A percentile compares a stretch with the other conserved stretches of the same genome.
Conservation (phyloP, 2,888 invertebrate species). For the Acrobasis suavella region DNA sequence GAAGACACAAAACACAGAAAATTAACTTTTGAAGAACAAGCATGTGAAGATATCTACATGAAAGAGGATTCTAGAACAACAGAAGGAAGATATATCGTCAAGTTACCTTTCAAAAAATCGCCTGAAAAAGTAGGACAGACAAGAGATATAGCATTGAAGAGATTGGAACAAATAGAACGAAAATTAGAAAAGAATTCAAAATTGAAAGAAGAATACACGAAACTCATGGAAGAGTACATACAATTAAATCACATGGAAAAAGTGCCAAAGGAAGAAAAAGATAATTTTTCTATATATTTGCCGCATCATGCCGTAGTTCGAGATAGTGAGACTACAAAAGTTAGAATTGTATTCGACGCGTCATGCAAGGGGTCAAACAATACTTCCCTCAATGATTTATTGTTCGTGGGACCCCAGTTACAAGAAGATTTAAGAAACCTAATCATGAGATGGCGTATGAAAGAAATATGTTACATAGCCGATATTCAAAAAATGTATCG, state of each 20-base stretch:
- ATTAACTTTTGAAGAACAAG: slow-evolving; percentile 16
- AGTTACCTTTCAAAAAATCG: slow-evolving; percentile 19
- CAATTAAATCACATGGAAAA: slow-evolving; percentile 24
- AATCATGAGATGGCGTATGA: slow-evolving; percentile 13
- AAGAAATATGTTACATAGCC: slow-evolving; percentile 11
- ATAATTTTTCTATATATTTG: slow-evolving; percentile 12
- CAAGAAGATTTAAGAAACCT: slow-evolving; percentile 21
- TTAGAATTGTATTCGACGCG: slow-evolving; percentile 15
- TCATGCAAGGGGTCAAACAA: slow-evolving; percentile 13
- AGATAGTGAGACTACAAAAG: slow-evolving; percentile 7
- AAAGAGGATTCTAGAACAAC: background rate
- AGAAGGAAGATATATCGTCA: slow-evolving; percentile 13
- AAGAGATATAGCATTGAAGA: slow-evolving; percentile 18
- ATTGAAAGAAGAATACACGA: slow-evolving; percentile 21
- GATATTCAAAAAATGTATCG: slow-evolving; percentile 27
- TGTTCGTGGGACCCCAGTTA: slow-evolving; percentile 17
- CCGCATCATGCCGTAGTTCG: slow-evolving; percentile 17
- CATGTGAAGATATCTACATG: slow-evolving; percentile 6
- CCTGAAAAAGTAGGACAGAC: slow-evolving; percentile 12
- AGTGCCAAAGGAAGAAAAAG: slow-evolving; percentile 7
- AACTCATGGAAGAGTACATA: slow-evolving; percentile 21
- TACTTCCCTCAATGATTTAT: slow-evolving; percentile 9
- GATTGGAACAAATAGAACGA: slow-evolving; percentile 22
- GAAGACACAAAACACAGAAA: background rate
- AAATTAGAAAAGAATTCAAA: slow-evolving; percentile 16